Base-by-base conservation (phyloP, 2,888 invertebrate species). In the Linnaemya vulpina region DNA sequence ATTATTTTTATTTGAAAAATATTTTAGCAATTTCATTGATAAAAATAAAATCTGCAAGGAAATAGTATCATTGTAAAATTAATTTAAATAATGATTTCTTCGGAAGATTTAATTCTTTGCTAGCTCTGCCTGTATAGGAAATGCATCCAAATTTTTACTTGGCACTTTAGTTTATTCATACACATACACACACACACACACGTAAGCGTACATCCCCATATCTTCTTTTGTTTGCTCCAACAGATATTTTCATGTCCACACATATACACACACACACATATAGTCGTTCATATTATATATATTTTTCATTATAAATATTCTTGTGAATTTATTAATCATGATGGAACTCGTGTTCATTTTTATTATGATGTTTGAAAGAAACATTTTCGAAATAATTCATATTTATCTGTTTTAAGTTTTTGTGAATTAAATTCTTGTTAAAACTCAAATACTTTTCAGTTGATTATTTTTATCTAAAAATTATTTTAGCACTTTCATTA, bases 301-400 rank as follows among this genome's bases (percentile, higher is more conserved):
- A 35, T 38, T 25, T 60, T 67, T 67, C 38, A 58, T 25, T 74
- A 43, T 60, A 13, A 3, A 46, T 55, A 49, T 80, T 74, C 60
- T 49, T 74, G 40, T 43, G 67, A 80, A 74, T n/a, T 73, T 74
- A 43, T 71, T 71, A 53, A 65, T 73, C 68, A 63, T 75, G 70
- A 71, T 76, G 17, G 10, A 49, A 11, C 40, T 63, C 58, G n/a
- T 35, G 20, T 63, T 68, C 8, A 30, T 25, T 49, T 62, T 68
- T 46, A 17, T 25, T 9, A 43, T 65, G 7, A 30, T 43, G 17
- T 46, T 17, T 35, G 46, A 15, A 11, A n/a, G 63, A 51, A 77
- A 49, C 40, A 73, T 73, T 62, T 68, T 55, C 67, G 53, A 74
- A 11, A 78, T 73, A 83, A 77, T 60, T 73, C 77, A 77, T 68